phyloP scores from a whole-genome alignment of 2,888 invertebrate genomes.

The Stenurella melanura region DNA sequence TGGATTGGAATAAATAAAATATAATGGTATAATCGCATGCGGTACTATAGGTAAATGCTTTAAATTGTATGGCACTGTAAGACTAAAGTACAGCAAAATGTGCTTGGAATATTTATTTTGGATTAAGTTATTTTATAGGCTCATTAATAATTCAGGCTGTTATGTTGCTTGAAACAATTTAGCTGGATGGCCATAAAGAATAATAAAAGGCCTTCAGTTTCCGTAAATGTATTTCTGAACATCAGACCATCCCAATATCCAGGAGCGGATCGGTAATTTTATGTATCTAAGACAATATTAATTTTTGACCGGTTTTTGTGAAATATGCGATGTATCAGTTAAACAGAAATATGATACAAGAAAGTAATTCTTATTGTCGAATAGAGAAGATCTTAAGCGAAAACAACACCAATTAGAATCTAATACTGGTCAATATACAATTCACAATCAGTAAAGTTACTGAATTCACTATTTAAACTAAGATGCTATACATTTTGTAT shows the following conservation, averaged over 20 bases:
- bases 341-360: no score
- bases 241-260: conserved; percentile 53
- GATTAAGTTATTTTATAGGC: conserved; percentile 57
- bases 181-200: conserved; percentile 58
- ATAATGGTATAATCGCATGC: conserved; percentile 18
- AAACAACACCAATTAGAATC: no score
- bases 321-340: no score
- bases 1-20: conserved; percentile 4
- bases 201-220: conserved; percentile 59
- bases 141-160: conserved; percentile 59
- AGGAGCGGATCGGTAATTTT: conserved; percentile 18
- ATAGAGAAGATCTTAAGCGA: no score
- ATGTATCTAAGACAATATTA: not conserved
- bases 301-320: not conserved
- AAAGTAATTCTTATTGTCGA: no score
- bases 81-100: conserved; percentile 29
- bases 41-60: conserved; percentile 6
- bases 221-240: conserved; percentile 57
- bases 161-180: conserved; percentile 60
- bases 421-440: no score
- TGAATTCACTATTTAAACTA: no score
- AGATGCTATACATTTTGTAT: no score
- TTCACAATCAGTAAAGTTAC: no score
- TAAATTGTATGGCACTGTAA: conserved; percentile 11
- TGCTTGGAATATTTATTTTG: conserved; percentile 44